These are phyloP conservation scores for Psittacus erithacus DNA, from an alignment of 2,113 vertebrate genomes.

Conservation along the genomic window DNA sequence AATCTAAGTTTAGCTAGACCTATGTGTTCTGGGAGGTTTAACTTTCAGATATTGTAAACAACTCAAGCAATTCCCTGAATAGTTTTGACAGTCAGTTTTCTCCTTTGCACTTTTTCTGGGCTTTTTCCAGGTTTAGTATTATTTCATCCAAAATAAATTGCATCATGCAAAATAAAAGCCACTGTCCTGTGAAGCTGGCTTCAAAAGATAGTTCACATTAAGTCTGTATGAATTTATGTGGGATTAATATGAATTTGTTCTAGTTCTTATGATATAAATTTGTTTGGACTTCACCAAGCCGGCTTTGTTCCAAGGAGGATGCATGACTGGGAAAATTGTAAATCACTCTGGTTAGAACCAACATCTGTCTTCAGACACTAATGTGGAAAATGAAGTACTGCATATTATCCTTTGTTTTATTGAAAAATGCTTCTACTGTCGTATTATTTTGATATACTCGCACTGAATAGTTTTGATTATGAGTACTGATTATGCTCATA, in stretches of 20 bases:
- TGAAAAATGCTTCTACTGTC: background rate
- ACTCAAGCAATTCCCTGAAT: constrained; percentile 14
- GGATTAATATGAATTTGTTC: constrained; percentile 2
- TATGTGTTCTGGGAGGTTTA: constrained; percentile 22
- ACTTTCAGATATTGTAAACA: constrained; percentile 57
- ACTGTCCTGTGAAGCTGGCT: constrained; percentile 31
- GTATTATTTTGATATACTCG: background rate
- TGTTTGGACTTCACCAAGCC: background rate
- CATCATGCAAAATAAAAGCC: constrained; percentile 49
- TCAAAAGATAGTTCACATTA: constrained; percentile 24
- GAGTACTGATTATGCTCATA: background rate
- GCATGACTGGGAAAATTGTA: background rate
- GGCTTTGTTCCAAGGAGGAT: background rate
- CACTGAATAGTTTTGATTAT: background rate
- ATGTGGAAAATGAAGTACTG: background rate
- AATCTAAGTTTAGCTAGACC: background rate
- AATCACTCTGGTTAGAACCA: background rate
- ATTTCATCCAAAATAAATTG: constrained; percentile 53
- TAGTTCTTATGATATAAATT: background rate
- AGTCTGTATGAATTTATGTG: constrained; percentile 25
- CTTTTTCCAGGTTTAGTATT: constrained; percentile 31
- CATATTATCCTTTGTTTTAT: background rate
- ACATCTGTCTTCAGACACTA: background rate
- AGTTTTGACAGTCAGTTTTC: constrained; percentile 6
- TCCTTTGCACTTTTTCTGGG: background rate